Conservation (phyloP, 2,797 vertebrate species). For the Sebastes hubbsi region DNA sequence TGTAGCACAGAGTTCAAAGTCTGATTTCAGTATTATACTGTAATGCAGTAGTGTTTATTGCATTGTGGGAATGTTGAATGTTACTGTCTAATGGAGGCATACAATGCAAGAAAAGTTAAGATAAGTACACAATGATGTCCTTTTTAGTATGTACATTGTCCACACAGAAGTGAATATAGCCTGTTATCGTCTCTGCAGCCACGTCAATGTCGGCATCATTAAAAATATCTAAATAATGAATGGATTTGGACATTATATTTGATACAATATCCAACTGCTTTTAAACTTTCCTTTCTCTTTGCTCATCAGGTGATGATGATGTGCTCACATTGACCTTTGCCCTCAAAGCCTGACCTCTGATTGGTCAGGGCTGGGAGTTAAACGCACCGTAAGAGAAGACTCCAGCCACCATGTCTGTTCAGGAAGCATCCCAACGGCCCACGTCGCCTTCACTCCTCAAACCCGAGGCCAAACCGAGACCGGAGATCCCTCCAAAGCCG, state of each 20-base stretch:
- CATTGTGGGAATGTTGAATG: slow-evolving; percentile 19
- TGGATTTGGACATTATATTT: neutral
- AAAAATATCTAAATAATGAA: neutral
- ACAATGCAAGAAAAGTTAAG: neutral
- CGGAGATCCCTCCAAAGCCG: slow-evolving; percentile 66
- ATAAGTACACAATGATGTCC: neutral
- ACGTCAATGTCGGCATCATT: neutral
- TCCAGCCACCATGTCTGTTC: slow-evolving; percentile 73
- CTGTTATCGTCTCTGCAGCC: neutral
- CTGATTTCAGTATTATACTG: neutral
- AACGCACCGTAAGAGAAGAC: neutral
- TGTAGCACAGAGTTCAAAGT: slow-evolving; percentile 25
- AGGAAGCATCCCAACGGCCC: slow-evolving; percentile 38
- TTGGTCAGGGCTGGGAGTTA: slow-evolving; percentile 45
- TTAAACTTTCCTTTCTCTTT: slow-evolving; percentile 2
- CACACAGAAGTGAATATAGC: neutral
- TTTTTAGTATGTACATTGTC: neutral
- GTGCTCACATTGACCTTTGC: slow-evolving; percentile 41
- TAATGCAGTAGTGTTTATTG: neutral
- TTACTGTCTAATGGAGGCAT: neutral
- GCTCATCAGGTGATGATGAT: slow-evolving; percentile 56
- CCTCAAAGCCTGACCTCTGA: slow-evolving; percentile 56
- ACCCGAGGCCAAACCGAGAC: slow-evolving; percentile 64
- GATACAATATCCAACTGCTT: neutral
- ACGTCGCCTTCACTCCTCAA: slow-evolving; percentile 24